A percentile compares a stretch with the other conserved stretches of the same genome.
Evolutionary conservation across 2,888 invertebrate species (phyloP).

Genomic region (Camptogramma bilineatum): DNA sequence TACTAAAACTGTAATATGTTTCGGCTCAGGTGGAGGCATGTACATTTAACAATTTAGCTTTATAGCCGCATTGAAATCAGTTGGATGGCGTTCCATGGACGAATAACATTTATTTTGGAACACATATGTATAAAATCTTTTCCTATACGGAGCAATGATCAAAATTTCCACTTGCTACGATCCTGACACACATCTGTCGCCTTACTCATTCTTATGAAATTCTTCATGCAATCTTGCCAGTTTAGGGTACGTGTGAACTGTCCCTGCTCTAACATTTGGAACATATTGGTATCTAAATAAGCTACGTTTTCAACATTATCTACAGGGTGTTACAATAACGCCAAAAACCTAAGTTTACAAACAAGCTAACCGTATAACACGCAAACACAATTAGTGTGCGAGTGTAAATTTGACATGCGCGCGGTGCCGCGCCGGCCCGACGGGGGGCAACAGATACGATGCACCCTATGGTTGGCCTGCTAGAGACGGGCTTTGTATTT

Average conservation of each 20-base stretch:
- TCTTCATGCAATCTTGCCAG: neutral
- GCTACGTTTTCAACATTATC: slow-evolving; percentile 1
- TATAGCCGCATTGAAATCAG: neutral
- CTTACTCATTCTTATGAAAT: neutral
- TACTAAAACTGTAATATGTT: neutral
- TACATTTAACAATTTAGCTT: neutral
- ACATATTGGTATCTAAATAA: neutral
- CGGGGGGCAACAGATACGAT: slow-evolving; percentile 56
- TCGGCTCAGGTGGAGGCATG: neutral
- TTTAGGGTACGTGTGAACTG: neutral
- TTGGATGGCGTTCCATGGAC: neutral
- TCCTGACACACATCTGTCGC: neutral
- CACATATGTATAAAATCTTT: neutral
- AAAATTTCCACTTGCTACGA: neutral
- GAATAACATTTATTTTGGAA: neutral
- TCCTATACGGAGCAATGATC: neutral
- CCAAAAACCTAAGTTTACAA: slow-evolving; percentile 60
- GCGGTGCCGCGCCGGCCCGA: slow-evolving; percentile 50
- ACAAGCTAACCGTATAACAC: slow-evolving; percentile 69
- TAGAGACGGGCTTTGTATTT: slow-evolving; percentile 46
- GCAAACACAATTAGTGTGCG: slow-evolving; percentile 78
- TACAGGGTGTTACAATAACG: slow-evolving; percentile 35
- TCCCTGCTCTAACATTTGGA: neutral
- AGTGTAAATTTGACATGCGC: slow-evolving; percentile 73
- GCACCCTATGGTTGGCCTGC: slow-evolving; percentile 67